phyloP scores from a whole-genome alignment of 2,797 vertebrate species.

The Tiaroga cobitis region DNA sequence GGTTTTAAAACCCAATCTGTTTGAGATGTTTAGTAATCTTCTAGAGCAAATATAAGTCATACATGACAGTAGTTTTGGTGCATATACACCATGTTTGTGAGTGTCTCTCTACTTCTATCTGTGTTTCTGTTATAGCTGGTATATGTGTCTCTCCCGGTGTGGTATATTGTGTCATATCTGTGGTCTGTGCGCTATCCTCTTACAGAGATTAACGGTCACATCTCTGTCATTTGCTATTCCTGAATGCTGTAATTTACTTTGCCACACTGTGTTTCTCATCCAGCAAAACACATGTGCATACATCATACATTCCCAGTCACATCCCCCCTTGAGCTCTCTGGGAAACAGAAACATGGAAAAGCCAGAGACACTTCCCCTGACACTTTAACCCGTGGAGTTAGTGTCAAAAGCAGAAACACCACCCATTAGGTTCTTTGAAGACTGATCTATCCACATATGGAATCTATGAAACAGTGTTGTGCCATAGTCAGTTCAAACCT shows the following conservation, averaged over 20 bases:
- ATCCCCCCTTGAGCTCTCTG: conserved; percentile 21
- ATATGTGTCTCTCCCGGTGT: conserved; percentile 21
- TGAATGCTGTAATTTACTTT: conserved; percentile 51
- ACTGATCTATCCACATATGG: conserved; percentile 18
- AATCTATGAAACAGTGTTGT: conserved; percentile 32
- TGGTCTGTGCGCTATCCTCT: conserved; percentile 24
- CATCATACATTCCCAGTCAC: conserved; percentile 16
- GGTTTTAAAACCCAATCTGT: conserved; percentile 24
- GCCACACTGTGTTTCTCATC: conserved; percentile 40
- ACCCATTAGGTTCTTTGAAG: background rate
- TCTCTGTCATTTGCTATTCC: conserved; percentile 44
- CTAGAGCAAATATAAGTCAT: conserved; percentile 6
- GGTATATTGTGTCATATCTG: conserved; percentile 22
- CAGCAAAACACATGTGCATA: conserved; percentile 13
- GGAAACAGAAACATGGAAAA: conserved; percentile 42
- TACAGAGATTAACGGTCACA: conserved; percentile 23
- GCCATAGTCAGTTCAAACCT: conserved; percentile 37
- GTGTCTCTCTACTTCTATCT: conserved; percentile 19
- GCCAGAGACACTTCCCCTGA: conserved; percentile 11
- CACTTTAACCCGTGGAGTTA: conserved; percentile 34
- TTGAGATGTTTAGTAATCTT: conserved; percentile 26
- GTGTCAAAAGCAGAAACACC: conserved; percentile 37
- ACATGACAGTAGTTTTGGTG: background rate
- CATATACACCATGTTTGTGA: conserved; percentile 22
- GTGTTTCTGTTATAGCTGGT: background rate